Percentiles rank a stretch among this genome's conserved stretches.
Evolutionary conservation across 2,797 vertebrate genomes (phyloP).

Genomic region (Schizopygopsis malacanthus): DNA sequence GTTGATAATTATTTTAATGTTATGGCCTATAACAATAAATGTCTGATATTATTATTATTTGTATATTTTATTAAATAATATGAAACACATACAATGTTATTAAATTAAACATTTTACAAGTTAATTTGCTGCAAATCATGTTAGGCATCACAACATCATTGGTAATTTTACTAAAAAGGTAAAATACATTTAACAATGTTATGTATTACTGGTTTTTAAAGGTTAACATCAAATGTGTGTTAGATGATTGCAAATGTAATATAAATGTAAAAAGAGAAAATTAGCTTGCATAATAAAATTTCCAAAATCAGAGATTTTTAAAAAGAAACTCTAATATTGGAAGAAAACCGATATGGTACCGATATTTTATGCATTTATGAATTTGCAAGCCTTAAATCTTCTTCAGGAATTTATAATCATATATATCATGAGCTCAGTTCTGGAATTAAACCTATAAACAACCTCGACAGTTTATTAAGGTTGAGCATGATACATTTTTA

Average conservation of each 20-base stretch:
- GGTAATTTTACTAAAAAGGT: background rate
- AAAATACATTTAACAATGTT: background rate
- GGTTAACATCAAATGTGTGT: background rate
- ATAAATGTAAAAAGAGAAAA: background rate
- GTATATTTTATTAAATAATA: no score
- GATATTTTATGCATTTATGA: background rate
- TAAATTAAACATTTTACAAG: background rate
- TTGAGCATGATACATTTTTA: background rate
- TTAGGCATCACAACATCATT: background rate
- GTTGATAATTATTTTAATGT: background rate
- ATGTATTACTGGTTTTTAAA: background rate
- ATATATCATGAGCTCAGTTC: background rate
- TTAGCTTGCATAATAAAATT: background rate
- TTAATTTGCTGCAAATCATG: background rate
- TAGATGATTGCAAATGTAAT: background rate
- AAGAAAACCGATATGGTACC: background rate
- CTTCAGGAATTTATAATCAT: background rate
- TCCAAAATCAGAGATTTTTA: background rate
- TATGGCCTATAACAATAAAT: background rate
- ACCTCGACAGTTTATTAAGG: background rate
- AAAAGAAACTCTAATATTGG: background rate
- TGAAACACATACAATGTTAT: background rate
- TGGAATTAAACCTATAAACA: constrained; percentile 7
- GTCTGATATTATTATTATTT: background rate
- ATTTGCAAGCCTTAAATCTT: background rate